Conservation (phyloP, 2,113 vertebrate genomes). For the Piaya cayana region DNA sequence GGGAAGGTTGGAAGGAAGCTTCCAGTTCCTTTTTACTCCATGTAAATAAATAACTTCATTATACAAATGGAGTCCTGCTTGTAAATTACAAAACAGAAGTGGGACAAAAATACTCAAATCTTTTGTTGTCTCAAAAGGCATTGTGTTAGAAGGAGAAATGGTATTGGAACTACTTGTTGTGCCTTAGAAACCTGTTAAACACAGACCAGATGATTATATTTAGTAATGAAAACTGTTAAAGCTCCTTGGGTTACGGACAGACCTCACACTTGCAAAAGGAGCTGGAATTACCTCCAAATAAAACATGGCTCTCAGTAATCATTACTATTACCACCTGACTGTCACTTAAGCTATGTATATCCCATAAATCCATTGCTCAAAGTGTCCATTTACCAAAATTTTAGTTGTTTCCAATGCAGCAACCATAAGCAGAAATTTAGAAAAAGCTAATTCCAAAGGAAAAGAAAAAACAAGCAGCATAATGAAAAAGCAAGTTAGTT, state of each 20-base stretch:
- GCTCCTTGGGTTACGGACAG: not conserved
- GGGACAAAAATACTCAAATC: not conserved
- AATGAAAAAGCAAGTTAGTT: conserved; percentile 82
- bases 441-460: conserved; percentile 57
- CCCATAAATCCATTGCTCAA: conserved; percentile 84
- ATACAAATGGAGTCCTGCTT: not conserved
- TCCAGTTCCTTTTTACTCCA: not conserved
- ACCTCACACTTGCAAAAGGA: not conserved
- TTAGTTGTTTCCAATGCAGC: conserved; percentile 67
- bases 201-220: not conserved
- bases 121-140: not conserved
- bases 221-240: not conserved
- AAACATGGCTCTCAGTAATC: not conserved
- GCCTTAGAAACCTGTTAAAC: not conserved
- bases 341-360: conserved; percentile 56
- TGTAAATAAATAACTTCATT: not conserved
- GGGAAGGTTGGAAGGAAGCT: not conserved
- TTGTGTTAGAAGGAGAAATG: not conserved
- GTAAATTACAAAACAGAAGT: not conserved
- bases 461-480: conserved; percentile 73
- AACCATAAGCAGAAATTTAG: conserved; percentile 67
- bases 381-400: conserved; percentile 58
- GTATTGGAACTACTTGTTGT: not conserved
- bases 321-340: not conserved
- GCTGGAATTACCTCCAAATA: not conserved